Percentiles rank a stretch among this genome's conserved stretches.
Conservation (phyloP, 1,140 invertebrate genomes). For the Heliconius eleuchia region DNA sequence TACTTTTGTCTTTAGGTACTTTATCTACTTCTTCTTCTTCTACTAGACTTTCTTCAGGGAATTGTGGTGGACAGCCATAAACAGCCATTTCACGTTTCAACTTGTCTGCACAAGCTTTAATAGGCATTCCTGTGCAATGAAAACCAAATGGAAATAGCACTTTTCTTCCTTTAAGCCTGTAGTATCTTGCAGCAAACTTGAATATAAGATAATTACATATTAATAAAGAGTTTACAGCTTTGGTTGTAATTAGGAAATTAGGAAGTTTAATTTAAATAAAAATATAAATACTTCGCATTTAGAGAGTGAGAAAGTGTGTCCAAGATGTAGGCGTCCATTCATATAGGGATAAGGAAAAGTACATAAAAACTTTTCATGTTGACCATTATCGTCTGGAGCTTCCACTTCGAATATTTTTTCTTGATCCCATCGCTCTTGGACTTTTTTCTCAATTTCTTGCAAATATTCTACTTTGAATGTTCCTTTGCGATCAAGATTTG, state of each 20-base stretch:
- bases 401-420: constrained; percentile 91
- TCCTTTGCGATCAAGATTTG: constrained; percentile 90
- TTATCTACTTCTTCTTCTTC: constrained; percentile 82
- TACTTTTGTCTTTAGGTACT: constrained; percentile 95
- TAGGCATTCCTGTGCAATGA: constrained; percentile 99
- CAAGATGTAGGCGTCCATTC: constrained; percentile 99
- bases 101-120: constrained; percentile 99
- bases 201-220: constrained; percentile 19
- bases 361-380: constrained; percentile 93
- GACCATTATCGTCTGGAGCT: constrained; percentile 84
- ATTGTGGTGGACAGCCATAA: constrained; percentile 96
- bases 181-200: constrained; percentile 95
- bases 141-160: constrained; percentile 99
- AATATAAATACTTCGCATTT: constrained; percentile 91
- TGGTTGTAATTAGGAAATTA: not conserved
- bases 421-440: constrained; percentile 92
- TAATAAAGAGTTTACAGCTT: not conserved
- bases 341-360: constrained; percentile 99
- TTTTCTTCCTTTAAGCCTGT: constrained; percentile 94
- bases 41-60: constrained; percentile 86
- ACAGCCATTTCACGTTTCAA: constrained; percentile 95
- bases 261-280: constrained; percentile 6
- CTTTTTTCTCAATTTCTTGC: constrained; percentile 91
- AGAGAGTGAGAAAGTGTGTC: constrained; percentile 98
- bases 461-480: constrained; percentile 96